Evolutionary conservation across 2,888 invertebrate species (phyloP).

Genomic region (Agapetus fuscipes): DNA sequence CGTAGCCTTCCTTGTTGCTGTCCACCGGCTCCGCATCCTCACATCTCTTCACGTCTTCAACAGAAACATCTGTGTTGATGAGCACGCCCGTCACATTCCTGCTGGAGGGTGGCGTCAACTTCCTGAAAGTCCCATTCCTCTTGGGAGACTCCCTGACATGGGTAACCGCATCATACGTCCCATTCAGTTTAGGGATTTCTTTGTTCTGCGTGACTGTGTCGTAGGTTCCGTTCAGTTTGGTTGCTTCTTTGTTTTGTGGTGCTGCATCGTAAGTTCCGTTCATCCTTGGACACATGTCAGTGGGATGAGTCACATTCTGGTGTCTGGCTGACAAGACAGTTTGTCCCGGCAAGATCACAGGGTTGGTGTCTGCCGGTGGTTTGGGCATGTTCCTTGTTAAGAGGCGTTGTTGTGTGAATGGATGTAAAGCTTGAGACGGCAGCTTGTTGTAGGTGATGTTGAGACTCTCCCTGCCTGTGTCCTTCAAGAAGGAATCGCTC

Average conservation of each 20-base stretch:
- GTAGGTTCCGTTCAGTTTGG: constrained; percentile 6
- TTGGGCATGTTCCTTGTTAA: constrained; percentile 6
- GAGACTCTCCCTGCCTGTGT: constrained; percentile 24
- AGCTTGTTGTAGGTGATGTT: constrained; percentile 38
- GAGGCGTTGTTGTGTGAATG: neutral
- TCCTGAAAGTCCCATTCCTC: constrained; percentile 38
- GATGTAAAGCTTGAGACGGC: constrained; percentile 3
- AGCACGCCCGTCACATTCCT: constrained; percentile 34
- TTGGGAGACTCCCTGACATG: constrained; percentile 32
- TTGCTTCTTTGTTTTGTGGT: constrained; percentile 7
- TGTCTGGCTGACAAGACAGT: constrained; percentile 19
- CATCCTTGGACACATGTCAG: no score
- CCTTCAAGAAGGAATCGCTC: constrained; percentile 29
- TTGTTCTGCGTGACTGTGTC: no score
- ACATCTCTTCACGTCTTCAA: constrained; percentile 3
- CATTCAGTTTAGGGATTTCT: constrained; percentile 20
- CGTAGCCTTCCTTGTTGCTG: constrained; percentile 18
- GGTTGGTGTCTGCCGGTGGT: constrained; percentile 29
- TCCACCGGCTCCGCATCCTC: constrained; percentile 5
- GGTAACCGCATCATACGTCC: constrained; percentile 28
- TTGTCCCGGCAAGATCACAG: constrained; percentile 38
- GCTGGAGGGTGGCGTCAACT: constrained; percentile 30
- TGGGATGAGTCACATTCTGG: constrained; percentile 7
- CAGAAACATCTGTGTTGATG: constrained; percentile 26
- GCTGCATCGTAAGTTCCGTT: constrained; percentile 5